phyloP scores from a whole-genome alignment of 1,140 invertebrate genomes.

The Galendromus occidentalis region DNA sequence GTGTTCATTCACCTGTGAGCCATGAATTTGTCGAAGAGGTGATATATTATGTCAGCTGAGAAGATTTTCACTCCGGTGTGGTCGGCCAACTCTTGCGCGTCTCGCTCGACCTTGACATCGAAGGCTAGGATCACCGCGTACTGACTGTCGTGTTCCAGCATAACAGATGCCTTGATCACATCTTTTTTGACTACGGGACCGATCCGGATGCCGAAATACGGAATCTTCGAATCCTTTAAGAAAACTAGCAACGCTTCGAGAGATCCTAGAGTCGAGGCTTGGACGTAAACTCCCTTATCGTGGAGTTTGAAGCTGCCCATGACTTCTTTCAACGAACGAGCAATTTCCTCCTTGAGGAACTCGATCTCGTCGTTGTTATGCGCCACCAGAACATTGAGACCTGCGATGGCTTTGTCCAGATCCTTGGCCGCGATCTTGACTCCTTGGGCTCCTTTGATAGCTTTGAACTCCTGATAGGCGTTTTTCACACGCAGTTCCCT shows the following conservation, averaged over 20 bases:
- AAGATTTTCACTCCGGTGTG: slow-evolving; percentile 85
- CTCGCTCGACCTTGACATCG: slow-evolving; percentile 92
- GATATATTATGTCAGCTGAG: slow-evolving; percentile 98
- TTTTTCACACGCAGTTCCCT: slow-evolving; percentile 93
- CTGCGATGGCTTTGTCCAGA: slow-evolving; percentile 89
- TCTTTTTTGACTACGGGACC: slow-evolving; percentile 98
- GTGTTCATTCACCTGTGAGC: slow-evolving; percentile 38
- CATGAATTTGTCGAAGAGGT: slow-evolving; percentile 93
- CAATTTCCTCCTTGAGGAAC: slow-evolving; percentile 55
- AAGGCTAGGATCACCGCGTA: slow-evolving; percentile 97
- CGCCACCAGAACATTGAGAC: slow-evolving; percentile 59
- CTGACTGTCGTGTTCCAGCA: slow-evolving; percentile 95
- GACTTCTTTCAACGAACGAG: slow-evolving; percentile 58
- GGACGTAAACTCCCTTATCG: slow-evolving; percentile 86
- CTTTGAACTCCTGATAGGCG: slow-evolving; percentile 85
- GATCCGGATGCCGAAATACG: slow-evolving; percentile 93
- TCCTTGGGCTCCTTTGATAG: slow-evolving; percentile 85
- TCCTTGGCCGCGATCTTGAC: slow-evolving; percentile 96
- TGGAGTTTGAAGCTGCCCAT: slow-evolving; percentile 75
- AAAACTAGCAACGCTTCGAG: slow-evolving; percentile 93
- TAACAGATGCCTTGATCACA: slow-evolving; percentile 96
- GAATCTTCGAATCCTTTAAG: slow-evolving; percentile 80
- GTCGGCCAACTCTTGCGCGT: slow-evolving; percentile 92
- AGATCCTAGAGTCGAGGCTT: slow-evolving; percentile 93
- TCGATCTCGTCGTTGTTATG: slow-evolving; percentile 97